A percentile compares a stretch with the other conserved stretches of the same genome.
Evolutionary conservation across 1,140 invertebrate genomes (phyloP).

Genomic region (Cyclina sinensis): DNA sequence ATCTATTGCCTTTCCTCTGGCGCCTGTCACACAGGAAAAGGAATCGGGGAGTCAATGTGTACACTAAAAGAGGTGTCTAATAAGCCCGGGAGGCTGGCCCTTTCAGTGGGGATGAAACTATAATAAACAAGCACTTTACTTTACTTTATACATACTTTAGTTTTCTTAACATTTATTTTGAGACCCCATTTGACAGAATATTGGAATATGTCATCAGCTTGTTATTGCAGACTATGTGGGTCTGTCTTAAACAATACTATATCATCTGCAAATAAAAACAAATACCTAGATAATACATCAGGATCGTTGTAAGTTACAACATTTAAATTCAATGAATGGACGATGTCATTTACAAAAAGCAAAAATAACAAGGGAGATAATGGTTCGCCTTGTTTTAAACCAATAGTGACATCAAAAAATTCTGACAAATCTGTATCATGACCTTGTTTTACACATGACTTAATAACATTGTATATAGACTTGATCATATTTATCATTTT

Average conservation of each 20-base stretch:
- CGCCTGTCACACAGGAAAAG: no score
- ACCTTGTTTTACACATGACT: conserved; percentile 2
- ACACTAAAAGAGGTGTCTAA: no score
- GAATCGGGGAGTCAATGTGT: no score
- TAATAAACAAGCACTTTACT: no score
- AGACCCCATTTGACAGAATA: no score
- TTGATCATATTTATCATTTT: conserved; percentile 40
- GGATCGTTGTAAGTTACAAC: background rate
- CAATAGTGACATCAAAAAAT: no score
- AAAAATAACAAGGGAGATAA: conserved; percentile 17
- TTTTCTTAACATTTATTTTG: no score
- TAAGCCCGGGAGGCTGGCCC: no score
- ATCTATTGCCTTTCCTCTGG: no score
- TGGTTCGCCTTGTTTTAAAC: conserved; percentile 16
- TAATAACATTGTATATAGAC: no score
- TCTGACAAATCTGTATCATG: conserved; percentile 6
- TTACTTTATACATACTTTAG: conserved; percentile 33
- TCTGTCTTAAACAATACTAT: conserved; percentile 19
- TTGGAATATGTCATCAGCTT: background rate
- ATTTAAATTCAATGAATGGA: background rate
- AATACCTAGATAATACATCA: background rate
- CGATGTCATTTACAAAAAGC: conserved; percentile 7
- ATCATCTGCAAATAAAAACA: conserved; percentile 18
- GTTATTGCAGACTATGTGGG: background rate
- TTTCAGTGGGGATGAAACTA: no score